Conservation (phyloP, 2,888 invertebrate species). For the Drosophila atroscutellata region DNA sequence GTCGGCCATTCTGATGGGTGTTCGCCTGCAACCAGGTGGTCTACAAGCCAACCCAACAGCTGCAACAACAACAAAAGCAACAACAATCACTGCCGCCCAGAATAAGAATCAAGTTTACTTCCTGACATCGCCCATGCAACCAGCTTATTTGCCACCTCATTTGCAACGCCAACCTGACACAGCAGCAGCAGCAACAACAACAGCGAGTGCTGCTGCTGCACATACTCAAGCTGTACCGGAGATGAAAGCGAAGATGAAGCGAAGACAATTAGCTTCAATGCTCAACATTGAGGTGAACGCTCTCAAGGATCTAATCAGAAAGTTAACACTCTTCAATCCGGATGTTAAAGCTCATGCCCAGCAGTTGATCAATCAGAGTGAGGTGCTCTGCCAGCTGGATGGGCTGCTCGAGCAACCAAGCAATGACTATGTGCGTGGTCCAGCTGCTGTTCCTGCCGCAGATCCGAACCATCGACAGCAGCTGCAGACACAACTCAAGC, state of each 20-base stretch:
- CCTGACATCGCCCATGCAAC: slow-evolving; percentile 16
- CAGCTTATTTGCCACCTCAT: slow-evolving; percentile 8
- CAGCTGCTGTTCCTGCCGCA: background rate
- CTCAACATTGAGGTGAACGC: slow-evolving; percentile 62
- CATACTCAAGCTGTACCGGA: background rate
- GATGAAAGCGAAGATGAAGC: background rate
- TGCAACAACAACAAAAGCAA: background rate
- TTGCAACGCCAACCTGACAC: background rate
- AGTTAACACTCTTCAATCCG: slow-evolving; percentile 31
- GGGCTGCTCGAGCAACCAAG: slow-evolving; percentile 20
- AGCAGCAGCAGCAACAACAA: slow-evolving; percentile 2
- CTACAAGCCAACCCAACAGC: slow-evolving; percentile 1
- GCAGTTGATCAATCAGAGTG: slow-evolving; percentile 55
- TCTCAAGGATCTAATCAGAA: slow-evolving; percentile 54
- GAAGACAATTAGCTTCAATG: no score
- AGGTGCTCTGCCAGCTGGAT: slow-evolving; percentile 59
- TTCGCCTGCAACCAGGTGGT: background rate
- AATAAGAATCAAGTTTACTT: background rate
- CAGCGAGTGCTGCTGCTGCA: background rate
- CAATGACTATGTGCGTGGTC: background rate
- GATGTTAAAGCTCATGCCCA: slow-evolving; percentile 49
- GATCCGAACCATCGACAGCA: slow-evolving; percentile 14
- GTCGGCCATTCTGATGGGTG: background rate
- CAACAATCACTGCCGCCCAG: background rate
- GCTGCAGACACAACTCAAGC: slow-evolving; percentile 4